Evolutionary conservation across 2,113 vertebrate genomes (phyloP).

Genomic region (cat (Felis catus)): F.catus_Fca126_mat1.0 CM031413.1:97245501-97246000

Average conservation of each 20-base stretch:
- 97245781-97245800: background rate
- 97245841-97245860: background rate
- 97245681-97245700: background rate
- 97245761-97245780: background rate
- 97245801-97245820: background rate
- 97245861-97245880: background rate
- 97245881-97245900: background rate
- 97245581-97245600: background rate
- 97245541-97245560: background rate
- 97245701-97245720: background rate
- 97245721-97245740: background rate
- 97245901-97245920: background rate
- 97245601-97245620: background rate
- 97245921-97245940: background rate
- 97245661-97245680: background rate
- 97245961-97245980: background rate
- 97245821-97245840: background rate
- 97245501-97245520: background rate
- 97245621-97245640: background rate
- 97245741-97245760: background rate
- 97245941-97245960: background rate
- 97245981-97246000: background rate
- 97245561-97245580: background rate
- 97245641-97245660: slow-evolving; percentile 2
- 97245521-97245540: background rate